These are phyloP conservation scores for Toxotes chatareus DNA, from an alignment of 2,113 vertebrate genomes.

Conservation along the genomic window DNA sequence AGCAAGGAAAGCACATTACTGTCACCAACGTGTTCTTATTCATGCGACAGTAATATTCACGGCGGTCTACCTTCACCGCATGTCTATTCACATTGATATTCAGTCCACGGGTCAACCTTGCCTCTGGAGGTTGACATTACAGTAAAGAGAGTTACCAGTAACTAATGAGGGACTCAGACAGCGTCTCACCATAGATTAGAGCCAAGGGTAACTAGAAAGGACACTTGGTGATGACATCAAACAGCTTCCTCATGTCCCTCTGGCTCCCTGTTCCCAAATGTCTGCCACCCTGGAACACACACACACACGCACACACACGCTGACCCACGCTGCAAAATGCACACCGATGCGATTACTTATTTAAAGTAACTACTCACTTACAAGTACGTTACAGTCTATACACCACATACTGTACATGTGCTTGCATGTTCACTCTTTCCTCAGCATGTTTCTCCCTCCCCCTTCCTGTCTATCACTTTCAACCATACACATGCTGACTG, in stretches of 20 bases:
- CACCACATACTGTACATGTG: background rate
- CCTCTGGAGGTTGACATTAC: slow-evolving; percentile 56
- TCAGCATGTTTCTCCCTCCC: background rate
- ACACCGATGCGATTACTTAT: background rate
- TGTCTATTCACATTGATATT: slow-evolving; percentile 49
- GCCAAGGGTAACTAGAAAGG: slow-evolving; percentile 66
- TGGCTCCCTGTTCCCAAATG: slow-evolving; percentile 37
- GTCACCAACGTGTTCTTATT: background rate
- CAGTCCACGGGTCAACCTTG: slow-evolving; percentile 52
- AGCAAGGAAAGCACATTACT: background rate
- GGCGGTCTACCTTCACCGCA: slow-evolving; percentile 22
- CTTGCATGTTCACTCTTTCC: background rate
- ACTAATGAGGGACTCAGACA: slow-evolving; percentile 67
- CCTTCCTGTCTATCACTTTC: slow-evolving; percentile 2
- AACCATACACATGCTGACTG: background rate
- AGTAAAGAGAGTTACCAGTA: slow-evolving; percentile 68
- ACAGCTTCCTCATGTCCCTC: slow-evolving; percentile 62
- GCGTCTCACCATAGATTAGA: slow-evolving; percentile 61
- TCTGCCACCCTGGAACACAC: slow-evolving; percentile 28
- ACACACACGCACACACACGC: background rate
- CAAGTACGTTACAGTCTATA: background rate
- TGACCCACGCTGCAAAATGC: slow-evolving; percentile 12
- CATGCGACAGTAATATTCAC: slow-evolving; percentile 33
- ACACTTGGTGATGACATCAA: slow-evolving; percentile 66
- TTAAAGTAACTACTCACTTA: background rate